These are phyloP conservation scores for Eupeodes luniger DNA, from an alignment of 2,888 invertebrate species.

Conservation along the genomic window DNA sequence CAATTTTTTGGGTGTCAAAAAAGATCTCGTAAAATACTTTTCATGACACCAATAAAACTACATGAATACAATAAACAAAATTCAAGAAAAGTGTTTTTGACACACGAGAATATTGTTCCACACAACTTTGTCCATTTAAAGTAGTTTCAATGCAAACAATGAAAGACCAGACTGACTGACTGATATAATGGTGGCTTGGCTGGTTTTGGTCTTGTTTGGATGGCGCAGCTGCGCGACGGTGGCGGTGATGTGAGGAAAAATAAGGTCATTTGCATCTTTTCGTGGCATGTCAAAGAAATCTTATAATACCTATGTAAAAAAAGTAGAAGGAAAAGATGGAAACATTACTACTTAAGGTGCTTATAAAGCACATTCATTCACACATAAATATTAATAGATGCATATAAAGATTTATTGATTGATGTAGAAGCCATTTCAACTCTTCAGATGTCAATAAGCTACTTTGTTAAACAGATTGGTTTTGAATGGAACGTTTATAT, in stretches of 20 bases:
- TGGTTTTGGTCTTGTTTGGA: background rate
- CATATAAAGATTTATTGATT: background rate
- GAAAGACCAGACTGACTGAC: slow-evolving; percentile 28
- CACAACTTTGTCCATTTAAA: slow-evolving; percentile 33
- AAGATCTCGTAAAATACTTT: slow-evolving; percentile 57
- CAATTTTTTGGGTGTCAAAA: slow-evolving; percentile 57
- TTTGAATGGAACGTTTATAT: slow-evolving; percentile 29
- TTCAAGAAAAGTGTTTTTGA: slow-evolving; percentile 40
- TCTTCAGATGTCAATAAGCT: slow-evolving; percentile 57
- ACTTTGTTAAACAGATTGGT: slow-evolving; percentile 45
- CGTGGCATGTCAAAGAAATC: slow-evolving; percentile 47
- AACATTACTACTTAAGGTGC: slow-evolving; percentile 15
- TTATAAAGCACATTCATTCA: slow-evolving; percentile 45
- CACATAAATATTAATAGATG: background rate
- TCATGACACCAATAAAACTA: slow-evolving; percentile 62
- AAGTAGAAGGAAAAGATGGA: background rate
- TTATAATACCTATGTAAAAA: background rate
- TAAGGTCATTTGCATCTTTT: slow-evolving; percentile 61
- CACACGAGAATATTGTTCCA: slow-evolving; percentile 46
- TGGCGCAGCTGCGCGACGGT: background rate
- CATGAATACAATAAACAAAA: background rate
- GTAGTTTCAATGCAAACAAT: slow-evolving; percentile 42
- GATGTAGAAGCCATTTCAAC: background rate
- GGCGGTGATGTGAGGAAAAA: slow-evolving; percentile 7
- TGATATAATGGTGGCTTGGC: background rate